Conservation (phyloP, 2,113 vertebrate species). For the Cathartes aura region DNA sequence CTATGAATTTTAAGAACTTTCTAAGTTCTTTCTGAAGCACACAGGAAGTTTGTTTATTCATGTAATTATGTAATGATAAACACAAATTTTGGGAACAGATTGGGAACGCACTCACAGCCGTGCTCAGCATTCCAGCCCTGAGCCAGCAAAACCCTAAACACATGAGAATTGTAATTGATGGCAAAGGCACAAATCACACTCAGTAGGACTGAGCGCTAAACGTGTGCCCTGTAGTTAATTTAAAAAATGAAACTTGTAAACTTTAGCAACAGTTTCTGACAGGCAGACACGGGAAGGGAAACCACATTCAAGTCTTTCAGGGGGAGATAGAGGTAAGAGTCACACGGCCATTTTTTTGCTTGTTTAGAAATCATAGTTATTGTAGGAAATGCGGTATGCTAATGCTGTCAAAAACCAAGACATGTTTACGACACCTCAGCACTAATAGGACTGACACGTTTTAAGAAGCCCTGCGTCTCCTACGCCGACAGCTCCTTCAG, state of each 20-base stretch:
- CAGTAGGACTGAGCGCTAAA: background rate
- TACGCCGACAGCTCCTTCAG: background rate
- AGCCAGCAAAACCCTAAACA: background rate
- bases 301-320: background rate
- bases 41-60: background rate
- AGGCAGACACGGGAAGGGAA: background rate
- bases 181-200: background rate
- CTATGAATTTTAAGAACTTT: background rate
- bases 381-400: background rate
- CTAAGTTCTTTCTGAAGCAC: background rate
- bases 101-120: accelerated
- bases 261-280: background rate
- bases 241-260: background rate
- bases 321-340: background rate
- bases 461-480: background rate
- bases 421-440: background rate
- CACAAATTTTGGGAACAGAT: background rate
- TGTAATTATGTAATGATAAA: background rate
- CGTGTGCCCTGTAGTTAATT: background rate
- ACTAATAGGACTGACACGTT: accelerated
- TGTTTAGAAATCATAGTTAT: background rate
- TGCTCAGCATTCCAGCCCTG: background rate
- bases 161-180: background rate
- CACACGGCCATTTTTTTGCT: background rate
- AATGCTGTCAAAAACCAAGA: background rate